Percentiles rank a stretch among this genome's conserved stretches.
These are phyloP conservation scores for Myrmecophaga tridactyla DNA, from an alignment of 2,113 vertebrate species.

Conservation along the genomic window DNA sequence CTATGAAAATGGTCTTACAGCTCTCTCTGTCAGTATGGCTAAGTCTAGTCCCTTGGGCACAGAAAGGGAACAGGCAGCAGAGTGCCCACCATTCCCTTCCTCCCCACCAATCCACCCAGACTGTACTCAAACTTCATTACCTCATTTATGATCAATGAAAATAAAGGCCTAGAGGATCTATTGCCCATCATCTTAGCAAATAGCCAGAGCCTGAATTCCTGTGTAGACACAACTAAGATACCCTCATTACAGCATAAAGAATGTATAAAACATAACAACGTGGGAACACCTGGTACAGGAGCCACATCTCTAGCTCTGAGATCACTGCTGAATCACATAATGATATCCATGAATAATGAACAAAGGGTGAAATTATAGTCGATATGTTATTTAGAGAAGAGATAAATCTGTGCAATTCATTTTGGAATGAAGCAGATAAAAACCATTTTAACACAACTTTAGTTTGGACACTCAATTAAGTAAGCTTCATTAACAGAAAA, in stretches of 20 bases:
- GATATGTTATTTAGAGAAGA: not conserved
- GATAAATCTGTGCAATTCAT: not conserved
- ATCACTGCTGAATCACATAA: not conserved
- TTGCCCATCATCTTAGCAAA: not conserved
- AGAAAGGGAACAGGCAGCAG: not conserved
- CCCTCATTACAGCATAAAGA: not conserved
- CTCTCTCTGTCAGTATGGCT: not conserved
- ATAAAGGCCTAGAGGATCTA: not conserved
- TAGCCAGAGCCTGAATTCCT: not conserved
- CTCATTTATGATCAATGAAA: not conserved
- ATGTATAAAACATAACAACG: not conserved
- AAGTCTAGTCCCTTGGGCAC: not conserved
- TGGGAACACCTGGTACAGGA: not conserved
- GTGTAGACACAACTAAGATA: not conserved
- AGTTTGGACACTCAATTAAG: not conserved
- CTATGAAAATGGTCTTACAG: not conserved
- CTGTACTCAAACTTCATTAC: not conserved
- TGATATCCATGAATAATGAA: not conserved
- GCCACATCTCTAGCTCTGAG: not conserved
- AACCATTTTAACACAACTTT: conserved; percentile 5
- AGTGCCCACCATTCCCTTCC: too few relatives aligned
- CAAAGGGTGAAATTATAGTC: not conserved
- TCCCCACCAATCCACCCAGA: not conserved
- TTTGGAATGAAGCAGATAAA: not conserved
- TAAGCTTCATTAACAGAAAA: conserved; percentile 36